Evolutionary conservation across 2,113 vertebrate species (phyloP), one percentile per base, ranked within the genome.

Genomic region (crab-eating macaque (Macaca fascicularis)): DNA sequence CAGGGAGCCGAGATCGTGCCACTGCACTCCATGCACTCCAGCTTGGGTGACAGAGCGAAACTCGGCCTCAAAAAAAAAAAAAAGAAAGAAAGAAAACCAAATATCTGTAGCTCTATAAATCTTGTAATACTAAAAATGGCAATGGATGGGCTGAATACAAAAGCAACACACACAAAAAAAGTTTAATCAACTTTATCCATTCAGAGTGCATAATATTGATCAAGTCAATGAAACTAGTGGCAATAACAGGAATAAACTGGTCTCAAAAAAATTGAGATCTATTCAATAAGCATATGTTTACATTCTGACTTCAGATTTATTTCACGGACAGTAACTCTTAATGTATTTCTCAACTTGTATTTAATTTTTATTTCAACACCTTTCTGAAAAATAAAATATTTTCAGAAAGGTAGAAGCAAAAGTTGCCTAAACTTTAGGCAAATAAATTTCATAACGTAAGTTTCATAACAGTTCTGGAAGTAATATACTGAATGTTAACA

Each of bases 241-340:
- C 6, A n/a, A 27, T 90, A 76, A 76, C 11, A 92, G 38, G 92
- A 87, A 88, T 72, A 93, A 95, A 70, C 23, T 82, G 22, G 5
- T 76, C 84, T 92, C 79, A 32, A 48, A 92, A 95, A 92, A 45
- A 7, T 7, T 72, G 11, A 92, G 43, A 89, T 81, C n/a, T 70
- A 35, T 57, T 82, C 43, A 88, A 75, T 30, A 83, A 90, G 17
- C 22, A 20, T 52, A 61, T 81, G 20, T 13, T 67, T 64, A 89
- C 80, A 94, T 94, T 70, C n/a, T 75, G n/a, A 90, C 57, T 92
- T 35, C 32, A 75, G 23, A 75, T 93, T 52, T 96, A 80, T 50
- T 35, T 89, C 64, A 80, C n/a, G 79, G 12, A 89, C 32, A 78
- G 45, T 50, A 84, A 17, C 55, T 75, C 64, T 89, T 67, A 82